These are phyloP conservation scores for Rhinella marina DNA, from an alignment of 2,797 vertebrate species.

Conservation along the genomic window DNA sequence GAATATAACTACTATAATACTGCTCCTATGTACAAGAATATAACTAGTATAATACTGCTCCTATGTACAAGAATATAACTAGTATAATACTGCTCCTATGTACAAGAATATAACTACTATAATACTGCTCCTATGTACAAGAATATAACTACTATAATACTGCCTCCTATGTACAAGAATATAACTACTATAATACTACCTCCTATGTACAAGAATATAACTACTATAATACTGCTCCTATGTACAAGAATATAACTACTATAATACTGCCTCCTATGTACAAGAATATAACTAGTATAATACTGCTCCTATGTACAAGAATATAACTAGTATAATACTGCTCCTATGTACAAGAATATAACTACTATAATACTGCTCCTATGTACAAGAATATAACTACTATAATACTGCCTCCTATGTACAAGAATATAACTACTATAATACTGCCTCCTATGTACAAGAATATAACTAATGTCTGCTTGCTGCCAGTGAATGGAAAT, in stretches of 20 bases:
- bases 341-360: constrained; percentile 1
- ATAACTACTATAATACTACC: not conserved
- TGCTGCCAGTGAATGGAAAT: no score
- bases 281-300: constrained; percentile 7
- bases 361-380: not conserved
- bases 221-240: not conserved
- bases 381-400: constrained; percentile 5
- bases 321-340: constrained; percentile 12
- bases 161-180: not conserved
- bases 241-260: not conserved
- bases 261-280: not conserved
- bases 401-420: constrained; percentile 5
- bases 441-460: not conserved
- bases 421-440: constrained; percentile 17
- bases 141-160: constrained; percentile 4
- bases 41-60: not conserved
- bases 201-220: not conserved
- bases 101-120: constrained; percentile 1
- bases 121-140: not conserved
- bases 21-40: not conserved
- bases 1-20: constrained; percentile 3
- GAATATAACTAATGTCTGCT: not conserved
- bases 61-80: constrained; percentile 1
- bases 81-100: not conserved
- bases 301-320: not conserved